Base-by-base conservation (phyloP, 2,113 vertebrate genomes). In the Chitala chitala region DNA sequence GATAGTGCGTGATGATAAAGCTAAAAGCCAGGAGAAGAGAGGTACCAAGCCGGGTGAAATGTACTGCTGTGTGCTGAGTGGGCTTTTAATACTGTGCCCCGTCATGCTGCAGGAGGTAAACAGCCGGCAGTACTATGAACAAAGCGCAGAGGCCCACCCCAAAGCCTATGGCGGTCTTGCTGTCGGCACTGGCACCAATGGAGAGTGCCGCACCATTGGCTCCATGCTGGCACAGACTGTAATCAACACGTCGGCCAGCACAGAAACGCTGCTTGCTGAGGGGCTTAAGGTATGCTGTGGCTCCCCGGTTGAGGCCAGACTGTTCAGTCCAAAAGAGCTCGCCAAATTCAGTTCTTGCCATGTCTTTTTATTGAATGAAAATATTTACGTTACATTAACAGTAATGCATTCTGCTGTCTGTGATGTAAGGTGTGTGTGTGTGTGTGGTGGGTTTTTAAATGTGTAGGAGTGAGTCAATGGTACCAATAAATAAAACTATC, bases 91-190 rank as follows among this genome's bases (percentile, higher is more conserved):
- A 6, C 58, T 31, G 17, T 5, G 2, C 15, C 33, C 33, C n/a
- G 59, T 1, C 31, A n/a, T 63, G 59, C 59, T 63, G 59, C 38
- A 86, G 85, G 84, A 86, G 38, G 81, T 86, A 44, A 86, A 85
- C 75, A 83, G 78, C 65, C 78, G 83, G 40, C 83, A 85, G 74
- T 86, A 85, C 59, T 86, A 86, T 26, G 81, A 83, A 4, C 76
- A 81, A 24, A 86, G 81, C 40, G 69, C 82, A 1, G 83, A 86
- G 56, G 85, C 85, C 36, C 78, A 83, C 38, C 73, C 71, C 8
- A 84, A 83, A 71, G 83, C 85, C 12, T 86, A 85, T 54, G 79
- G 81, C 20, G 82, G 85, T 1, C 77, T 78, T 55, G 69, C 75
- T 2, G 71, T 85, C 44, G 77, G 74, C 53, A 36, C 80, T 10